These are phyloP conservation scores for Stomatorhinus ivindoensis DNA, from an alignment of 2,113 vertebrate species.

Conservation along the genomic window DNA sequence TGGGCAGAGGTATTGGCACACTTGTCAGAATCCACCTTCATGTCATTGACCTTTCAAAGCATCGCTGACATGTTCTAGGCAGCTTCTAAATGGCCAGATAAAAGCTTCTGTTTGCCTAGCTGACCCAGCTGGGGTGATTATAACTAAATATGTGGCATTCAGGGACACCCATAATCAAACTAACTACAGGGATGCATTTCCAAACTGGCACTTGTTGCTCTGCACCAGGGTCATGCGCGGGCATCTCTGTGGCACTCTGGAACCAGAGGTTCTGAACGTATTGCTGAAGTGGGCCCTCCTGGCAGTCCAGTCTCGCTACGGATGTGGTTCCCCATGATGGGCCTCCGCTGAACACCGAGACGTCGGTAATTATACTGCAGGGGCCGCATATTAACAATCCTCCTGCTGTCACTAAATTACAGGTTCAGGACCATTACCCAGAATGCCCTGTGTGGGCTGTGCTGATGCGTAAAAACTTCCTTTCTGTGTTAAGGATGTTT, in stretches of 20 bases:
- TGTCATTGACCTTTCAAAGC: background rate
- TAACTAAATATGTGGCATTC: background rate
- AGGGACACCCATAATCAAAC: background rate
- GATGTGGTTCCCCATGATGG: background rate
- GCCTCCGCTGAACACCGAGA: background rate
- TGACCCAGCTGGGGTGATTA: background rate
- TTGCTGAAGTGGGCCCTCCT: background rate
- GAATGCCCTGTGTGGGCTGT: conserved; percentile 26
- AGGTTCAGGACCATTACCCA: conserved; percentile 25
- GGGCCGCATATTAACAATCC: conserved; percentile 37
- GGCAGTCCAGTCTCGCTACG: background rate
- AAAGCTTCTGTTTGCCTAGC: background rate
- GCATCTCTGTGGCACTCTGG: background rate
- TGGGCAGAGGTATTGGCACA: background rate
- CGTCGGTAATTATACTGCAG: conserved; percentile 6
- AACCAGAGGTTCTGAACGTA: background rate
- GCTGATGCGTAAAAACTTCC: conserved; percentile 34
- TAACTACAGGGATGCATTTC: background rate
- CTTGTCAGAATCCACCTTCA: background rate
- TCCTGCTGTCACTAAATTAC: conserved; percentile 33
- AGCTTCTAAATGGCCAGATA: background rate
- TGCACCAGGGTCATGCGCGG: background rate
- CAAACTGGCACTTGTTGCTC: background rate
- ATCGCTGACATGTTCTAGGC: background rate
- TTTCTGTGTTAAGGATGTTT: conserved; percentile 31